phyloP scores from a whole-genome alignment of 2,113 vertebrate genomes.

The Oreochromis niloticus region DNA sequence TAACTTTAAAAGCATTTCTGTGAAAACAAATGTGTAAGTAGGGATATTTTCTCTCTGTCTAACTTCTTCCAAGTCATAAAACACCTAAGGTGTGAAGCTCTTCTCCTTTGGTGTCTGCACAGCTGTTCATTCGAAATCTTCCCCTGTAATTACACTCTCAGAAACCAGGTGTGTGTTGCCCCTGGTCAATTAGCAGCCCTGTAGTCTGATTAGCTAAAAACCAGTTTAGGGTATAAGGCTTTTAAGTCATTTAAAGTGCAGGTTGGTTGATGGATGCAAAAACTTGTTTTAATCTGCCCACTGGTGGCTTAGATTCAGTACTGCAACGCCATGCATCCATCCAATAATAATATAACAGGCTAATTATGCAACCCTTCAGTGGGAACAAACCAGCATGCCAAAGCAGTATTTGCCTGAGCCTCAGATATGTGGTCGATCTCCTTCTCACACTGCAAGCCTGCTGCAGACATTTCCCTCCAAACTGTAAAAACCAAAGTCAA shows the following conservation, averaged over 20 bases:
- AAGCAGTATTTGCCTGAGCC: neutral
- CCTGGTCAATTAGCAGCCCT: neutral
- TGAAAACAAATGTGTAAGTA: neutral
- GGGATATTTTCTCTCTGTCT: neutral
- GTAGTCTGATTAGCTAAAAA: neutral
- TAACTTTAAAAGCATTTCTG: neutral
- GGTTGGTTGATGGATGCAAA: neutral
- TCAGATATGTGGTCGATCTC: neutral
- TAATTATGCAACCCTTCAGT: neutral
- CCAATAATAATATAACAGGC: neutral
- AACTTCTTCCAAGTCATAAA: neutral
- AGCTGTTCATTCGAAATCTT: slow-evolving; percentile 13
- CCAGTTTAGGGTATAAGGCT: neutral
- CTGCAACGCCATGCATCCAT: neutral
- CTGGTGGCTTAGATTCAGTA: slow-evolving; percentile 45
- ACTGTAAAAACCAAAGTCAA: neutral
- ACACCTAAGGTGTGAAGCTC: slow-evolving; percentile 35
- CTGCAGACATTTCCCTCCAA: neutral
- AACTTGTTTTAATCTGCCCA: slow-evolving; percentile 54
- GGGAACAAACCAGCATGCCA: neutral
- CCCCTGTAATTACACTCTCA: slow-evolving; percentile 25
- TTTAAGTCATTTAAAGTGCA: neutral
- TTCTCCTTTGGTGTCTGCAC: neutral
- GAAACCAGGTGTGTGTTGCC: slow-evolving; percentile 41
- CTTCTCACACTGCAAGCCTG: neutral